Evolutionary conservation across 2,797 vertebrate species (phyloP).

Genomic region (Pseudochromis fuscus): DNA sequence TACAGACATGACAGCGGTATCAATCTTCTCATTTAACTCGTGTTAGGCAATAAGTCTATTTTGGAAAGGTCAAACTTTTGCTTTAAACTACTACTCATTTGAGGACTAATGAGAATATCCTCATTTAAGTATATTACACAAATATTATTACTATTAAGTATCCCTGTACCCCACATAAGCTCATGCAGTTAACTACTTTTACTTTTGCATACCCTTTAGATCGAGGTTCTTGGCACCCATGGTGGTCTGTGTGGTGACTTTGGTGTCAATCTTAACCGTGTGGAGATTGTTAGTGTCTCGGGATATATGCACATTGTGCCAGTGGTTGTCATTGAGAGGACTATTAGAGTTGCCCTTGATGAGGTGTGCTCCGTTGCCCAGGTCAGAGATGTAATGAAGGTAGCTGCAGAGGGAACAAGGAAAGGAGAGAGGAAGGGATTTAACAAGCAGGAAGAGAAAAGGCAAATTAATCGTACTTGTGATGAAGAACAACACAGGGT

Average conservation of each 20-base stretch:
- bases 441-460: slow-evolving; percentile 29
- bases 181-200: slow-evolving; percentile 5
- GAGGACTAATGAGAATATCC: slow-evolving; percentile 7
- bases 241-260: slow-evolving; percentile 98
- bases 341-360: slow-evolving; percentile 99
- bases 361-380: slow-evolving; percentile 97
- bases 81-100: slow-evolving; percentile 17
- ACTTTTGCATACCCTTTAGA: slow-evolving; percentile 89
- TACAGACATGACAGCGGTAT: neutral
- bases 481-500: slow-evolving; percentile 59
- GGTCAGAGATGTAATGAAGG: slow-evolving; percentile 97
- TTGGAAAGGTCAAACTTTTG: neutral
- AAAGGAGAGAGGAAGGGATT: slow-evolving; percentile 33
- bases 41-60: neutral
- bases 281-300: slow-evolving; percentile 97
- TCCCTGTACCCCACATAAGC: neutral
- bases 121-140: no score
- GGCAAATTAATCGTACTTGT: slow-evolving; percentile 45
- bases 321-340: slow-evolving; percentile 97
- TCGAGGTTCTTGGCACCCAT: slow-evolving; percentile 97
- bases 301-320: slow-evolving; percentile 99
- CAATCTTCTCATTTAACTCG: neutral
- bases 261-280: slow-evolving; percentile 98
- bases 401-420: slow-evolving; percentile 83
- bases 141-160: no score